Base-by-base conservation (phyloP, 2,113 vertebrate species). In the Ictalurus punctatus region DNA sequence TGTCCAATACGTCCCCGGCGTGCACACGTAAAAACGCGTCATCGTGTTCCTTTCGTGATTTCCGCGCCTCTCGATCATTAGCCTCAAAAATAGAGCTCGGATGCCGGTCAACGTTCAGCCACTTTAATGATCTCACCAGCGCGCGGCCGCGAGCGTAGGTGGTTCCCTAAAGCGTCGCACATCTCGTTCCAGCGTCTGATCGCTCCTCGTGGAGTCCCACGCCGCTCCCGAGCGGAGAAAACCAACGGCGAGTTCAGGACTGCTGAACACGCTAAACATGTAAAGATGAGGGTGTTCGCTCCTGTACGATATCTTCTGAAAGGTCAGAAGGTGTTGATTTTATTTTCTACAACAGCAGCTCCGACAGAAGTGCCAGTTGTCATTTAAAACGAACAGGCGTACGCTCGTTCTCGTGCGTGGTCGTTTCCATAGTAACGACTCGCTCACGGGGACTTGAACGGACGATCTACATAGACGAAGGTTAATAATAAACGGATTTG, bases 91-190 rank as follows among this genome's bases (percentile, higher is more conserved):
- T 30, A 23, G n/a, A 67, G 59, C 61, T 85, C 59, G 69, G 88
- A 79, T 44, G 30, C 44, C 80, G 61, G 44, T 69, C 61, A 80
- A 59, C 30, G 80, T 85, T 69, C 74, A 69, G 83, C 92, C 91
- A 61, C 89, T 90, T 92, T 91, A 85, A 91, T 86, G 89, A 91
- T 88, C 89, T 91, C 91, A 86, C 37, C 37, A 23, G 71, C 0
- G 92, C 89, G 17, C 8, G 8, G 83, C 56, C 83, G 54, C 67
- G 8, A n/a, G 56, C 58, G 82, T 67, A 58, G 87, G 83, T 21
- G 73, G 59, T 79, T 84, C 71, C 82, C 78, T 84, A 78, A 84
- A 59, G 82, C 40, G 3, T 40, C 21, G 40, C 44, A 40, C 69
- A 17, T 78, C 58, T 88, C 59, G 23, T 73, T 65, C 73, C 73